Base-by-base conservation (phyloP, 2,888 invertebrate species). In the Atrina japonica region DNA sequence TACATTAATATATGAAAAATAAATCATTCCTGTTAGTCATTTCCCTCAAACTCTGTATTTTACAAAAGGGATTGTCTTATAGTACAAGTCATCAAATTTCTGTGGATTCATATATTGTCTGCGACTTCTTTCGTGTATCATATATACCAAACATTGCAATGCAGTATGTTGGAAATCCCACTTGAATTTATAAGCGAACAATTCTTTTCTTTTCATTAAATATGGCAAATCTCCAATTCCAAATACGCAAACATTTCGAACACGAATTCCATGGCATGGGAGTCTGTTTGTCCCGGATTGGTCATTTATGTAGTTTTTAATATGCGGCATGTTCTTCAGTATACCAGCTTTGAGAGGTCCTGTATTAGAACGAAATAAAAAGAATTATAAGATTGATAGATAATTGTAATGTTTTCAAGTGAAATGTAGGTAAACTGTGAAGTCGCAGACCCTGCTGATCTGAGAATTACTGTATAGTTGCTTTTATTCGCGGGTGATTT, bases 111-210 rank as follows among this genome's bases (percentile, higher is more conserved):
- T 60, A 53, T 79, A 78, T 56, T 82, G 78, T 18, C 83, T 81
- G n/a, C 81, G 66, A 27, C 83, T 84, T 47, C 78, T 66, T 50
- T 83, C 83, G 55, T 70, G 82, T 45, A 79, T 76, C 18, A 82
- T 45, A 50, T 86, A 82, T 56, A 85, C 86, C 78, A 90, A 66
- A 70, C 90, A 90, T 55, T 86, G 81, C 9, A 81, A 81, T 0
- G 89, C 82, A 29, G 82, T 78, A 0, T 81, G 86, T 43, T 89
- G 76, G 58, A 75, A 83, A 52, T 87, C 75, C 35, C 80, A 53
- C 65, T 88, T 82, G 53, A 90, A 82, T 68, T 90, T 90, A 76
- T 90, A 90, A 23, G 83, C 86, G 63, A 90, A 88, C 21, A 90
- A 67, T 50, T 90, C 86, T n/a, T 77, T 76, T 35, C 85, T 63